A percentile compares a stretch with the other conserved stretches of the same genome.
phyloP scores from a whole-genome alignment of 2,888 invertebrate species.

The Exephanes ischioxanthus region DNA sequence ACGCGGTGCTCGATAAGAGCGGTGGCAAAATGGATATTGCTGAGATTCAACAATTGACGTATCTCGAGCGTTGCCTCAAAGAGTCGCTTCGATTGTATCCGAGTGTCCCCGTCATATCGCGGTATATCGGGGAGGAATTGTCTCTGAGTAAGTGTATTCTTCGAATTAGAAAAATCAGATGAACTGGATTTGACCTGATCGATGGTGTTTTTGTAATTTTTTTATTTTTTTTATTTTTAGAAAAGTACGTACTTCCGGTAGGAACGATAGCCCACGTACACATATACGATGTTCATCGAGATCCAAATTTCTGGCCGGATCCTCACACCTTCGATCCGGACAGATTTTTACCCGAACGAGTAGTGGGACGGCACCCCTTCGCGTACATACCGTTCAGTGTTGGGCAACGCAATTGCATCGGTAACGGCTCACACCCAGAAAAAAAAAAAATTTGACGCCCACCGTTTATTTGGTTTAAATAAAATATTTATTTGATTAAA shows the following conservation, averaged over 20 bases:
- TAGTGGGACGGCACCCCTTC: conserved; percentile 86
- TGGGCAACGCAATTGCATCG: conserved; percentile 89
- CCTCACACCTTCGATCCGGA: conserved; percentile 89
- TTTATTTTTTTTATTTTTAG: conserved; percentile 78
- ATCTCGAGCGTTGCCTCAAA: conserved; percentile 90
- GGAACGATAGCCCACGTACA: conserved; percentile 86
- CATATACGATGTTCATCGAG: conserved; percentile 89
- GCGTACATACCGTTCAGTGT: conserved; percentile 90
- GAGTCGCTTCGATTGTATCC: conserved; percentile 89
- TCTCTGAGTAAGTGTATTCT: conserved; percentile 66
- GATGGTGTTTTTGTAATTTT: not conserved
- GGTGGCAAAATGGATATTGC: conserved; percentile 85
- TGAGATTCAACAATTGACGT: conserved; percentile 88
- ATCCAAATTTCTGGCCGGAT: conserved; percentile 88
- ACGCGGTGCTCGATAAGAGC: conserved; percentile 85
- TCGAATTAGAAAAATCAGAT: not conserved
- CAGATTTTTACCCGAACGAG: conserved; percentile 88
- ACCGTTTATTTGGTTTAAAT: no score
- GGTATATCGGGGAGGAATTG: conserved; percentile 87
- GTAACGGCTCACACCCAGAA: conserved; percentile 78
- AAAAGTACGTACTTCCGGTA: conserved; percentile 86
- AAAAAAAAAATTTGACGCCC: no score
- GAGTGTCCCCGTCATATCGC: conserved; percentile 89
- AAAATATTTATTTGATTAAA: no score
- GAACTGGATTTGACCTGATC: not conserved